Conservation (phyloP, 1,140 invertebrate species). For the Andrena cerasifolii region DNA sequence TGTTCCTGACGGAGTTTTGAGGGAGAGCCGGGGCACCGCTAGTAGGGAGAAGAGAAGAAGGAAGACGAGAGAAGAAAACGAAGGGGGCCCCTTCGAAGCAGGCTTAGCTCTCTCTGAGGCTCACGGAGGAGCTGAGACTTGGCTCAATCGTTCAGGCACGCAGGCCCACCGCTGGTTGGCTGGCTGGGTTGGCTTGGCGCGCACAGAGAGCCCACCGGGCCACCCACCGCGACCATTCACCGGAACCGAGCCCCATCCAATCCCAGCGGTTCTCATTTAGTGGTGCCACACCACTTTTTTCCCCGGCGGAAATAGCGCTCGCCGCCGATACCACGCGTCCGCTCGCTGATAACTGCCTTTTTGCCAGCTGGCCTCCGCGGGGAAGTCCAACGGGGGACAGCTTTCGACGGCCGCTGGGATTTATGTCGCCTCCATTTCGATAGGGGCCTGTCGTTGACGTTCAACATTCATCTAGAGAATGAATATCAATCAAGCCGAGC, state of each 20-base stretch:
- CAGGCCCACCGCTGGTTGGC: constrained; percentile 75
- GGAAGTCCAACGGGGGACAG: background rate
- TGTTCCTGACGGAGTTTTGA: constrained; percentile 63
- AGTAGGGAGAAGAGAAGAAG: constrained; percentile 27
- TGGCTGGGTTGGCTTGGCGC: constrained; percentile 72
- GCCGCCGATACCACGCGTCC: background rate
- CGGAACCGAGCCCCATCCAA: constrained; percentile 82
- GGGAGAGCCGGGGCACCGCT: constrained; percentile 37
- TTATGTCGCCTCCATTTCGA: background rate
- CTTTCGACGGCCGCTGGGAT: background rate
- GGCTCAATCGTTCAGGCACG: constrained; percentile 70
- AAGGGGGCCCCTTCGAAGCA: constrained; percentile 47
- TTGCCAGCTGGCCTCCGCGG: background rate
- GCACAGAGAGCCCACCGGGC: constrained; percentile 79
- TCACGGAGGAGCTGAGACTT: constrained; percentile 65
- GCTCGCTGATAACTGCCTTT: background rate
- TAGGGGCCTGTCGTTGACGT: background rate
- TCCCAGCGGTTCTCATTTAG: constrained; percentile 78
- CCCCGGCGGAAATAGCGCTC: background rate
- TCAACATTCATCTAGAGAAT: too few relatives aligned
- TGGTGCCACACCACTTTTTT: background rate
- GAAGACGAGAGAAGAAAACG: constrained; percentile 38
- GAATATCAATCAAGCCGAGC: too few relatives aligned
- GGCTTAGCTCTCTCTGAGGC: constrained; percentile 59
- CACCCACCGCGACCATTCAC: constrained; percentile 83